Conservation (phyloP, 2,888 invertebrate genomes). For the Lagria hirta region DNA sequence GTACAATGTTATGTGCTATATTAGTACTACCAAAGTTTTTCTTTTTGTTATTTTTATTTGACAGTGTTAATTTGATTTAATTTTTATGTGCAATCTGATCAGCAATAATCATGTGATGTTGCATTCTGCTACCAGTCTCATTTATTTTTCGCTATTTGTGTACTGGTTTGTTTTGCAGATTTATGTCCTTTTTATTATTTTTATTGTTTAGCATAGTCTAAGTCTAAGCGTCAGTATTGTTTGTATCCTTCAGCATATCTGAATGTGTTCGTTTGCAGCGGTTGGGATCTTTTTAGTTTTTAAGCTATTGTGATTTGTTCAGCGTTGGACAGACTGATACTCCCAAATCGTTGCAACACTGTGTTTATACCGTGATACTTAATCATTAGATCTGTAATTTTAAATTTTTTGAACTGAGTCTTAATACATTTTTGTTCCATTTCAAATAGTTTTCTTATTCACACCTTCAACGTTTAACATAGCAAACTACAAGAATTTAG, state of each 20-base stretch:
- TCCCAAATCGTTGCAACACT: constrained; percentile 20
- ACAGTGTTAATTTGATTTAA: constrained; percentile 24
- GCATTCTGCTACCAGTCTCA: constrained; percentile 32
- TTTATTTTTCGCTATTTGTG: constrained; percentile 24
- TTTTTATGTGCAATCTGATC: constrained; percentile 44
- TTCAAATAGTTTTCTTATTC: too few relatives aligned
- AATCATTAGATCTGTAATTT: constrained; percentile 25
- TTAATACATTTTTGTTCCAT: constrained; percentile 22
- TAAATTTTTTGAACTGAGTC: constrained; percentile 22
- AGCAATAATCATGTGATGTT: constrained; percentile 48
- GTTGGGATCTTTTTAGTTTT: constrained; percentile 25
- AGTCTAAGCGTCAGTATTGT: constrained; percentile 27
- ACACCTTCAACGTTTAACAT: too few relatives aligned
- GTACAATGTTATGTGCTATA: constrained; percentile 32
- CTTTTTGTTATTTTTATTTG: constrained; percentile 39
- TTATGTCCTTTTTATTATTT: constrained; percentile 17
- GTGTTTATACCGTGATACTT: constrained; percentile 27
- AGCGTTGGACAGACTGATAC: constrained; percentile 26
- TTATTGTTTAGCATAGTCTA: constrained; percentile 28
- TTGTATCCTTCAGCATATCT: constrained; percentile 30
- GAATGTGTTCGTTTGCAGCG: constrained; percentile 31
- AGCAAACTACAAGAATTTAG: too few relatives aligned
- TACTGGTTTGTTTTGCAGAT: constrained; percentile 31
- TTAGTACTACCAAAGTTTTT: constrained; percentile 44
- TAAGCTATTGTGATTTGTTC: constrained; percentile 27